Percentiles rank a stretch among this genome's conserved stretches.
Conservation (phyloP, 2,113 vertebrate species). For the Osmerus eperlanus region DNA sequence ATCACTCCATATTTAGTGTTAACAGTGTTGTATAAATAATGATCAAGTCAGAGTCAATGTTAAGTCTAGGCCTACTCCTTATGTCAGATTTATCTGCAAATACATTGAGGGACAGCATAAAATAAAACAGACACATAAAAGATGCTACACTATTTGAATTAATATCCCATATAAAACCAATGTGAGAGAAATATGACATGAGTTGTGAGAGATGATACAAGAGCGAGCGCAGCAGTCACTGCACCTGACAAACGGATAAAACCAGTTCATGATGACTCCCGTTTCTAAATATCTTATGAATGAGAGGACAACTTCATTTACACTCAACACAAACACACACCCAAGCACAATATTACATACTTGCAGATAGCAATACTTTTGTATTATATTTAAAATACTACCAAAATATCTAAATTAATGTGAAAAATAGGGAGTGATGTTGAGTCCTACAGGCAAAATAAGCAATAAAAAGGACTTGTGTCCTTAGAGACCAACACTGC, state of each 20-base stretch:
- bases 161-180: neutral
- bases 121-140: neutral
- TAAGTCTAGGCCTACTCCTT: neutral
- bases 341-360: no score
- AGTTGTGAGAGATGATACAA: neutral
- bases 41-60: no score
- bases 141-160: neutral
- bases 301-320: neutral
- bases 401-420: no score
- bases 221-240: neutral
- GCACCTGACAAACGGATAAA: slow-evolving; percentile 8
- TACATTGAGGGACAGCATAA: neutral
- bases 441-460: no score
- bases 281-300: neutral
- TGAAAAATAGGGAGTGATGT: no score
- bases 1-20: neutral
- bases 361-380: neutral
- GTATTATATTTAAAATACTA: neutral
- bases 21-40: neutral
- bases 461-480: no score
- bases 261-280: neutral
- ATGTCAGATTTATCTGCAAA: neutral
- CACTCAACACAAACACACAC: neutral
- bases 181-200: slow-evolving; percentile 1
- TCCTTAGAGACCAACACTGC: no score